phyloP scores from a whole-genome alignment of 2,113 vertebrate species.

The Chascanopsetta lugubris region DNA sequence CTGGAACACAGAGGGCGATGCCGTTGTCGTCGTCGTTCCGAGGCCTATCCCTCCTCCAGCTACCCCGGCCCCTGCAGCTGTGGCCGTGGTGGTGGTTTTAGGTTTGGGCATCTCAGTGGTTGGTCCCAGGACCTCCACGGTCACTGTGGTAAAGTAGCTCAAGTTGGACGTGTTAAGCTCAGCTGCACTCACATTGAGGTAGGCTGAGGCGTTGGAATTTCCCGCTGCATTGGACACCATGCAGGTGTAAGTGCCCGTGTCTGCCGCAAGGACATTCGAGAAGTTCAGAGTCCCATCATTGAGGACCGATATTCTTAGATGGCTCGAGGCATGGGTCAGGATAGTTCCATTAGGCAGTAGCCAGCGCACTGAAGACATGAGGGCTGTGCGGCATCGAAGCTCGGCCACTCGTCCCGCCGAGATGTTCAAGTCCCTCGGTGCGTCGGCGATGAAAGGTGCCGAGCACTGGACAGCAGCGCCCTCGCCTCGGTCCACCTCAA shows the following conservation, averaged over 20 bases:
- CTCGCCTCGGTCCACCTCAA: conserved; percentile 93
- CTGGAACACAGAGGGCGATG: conserved; percentile 91
- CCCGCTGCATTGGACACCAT: conserved; percentile 98
- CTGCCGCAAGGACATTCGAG: conserved; percentile 89
- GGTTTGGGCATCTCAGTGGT: conserved; percentile 90
- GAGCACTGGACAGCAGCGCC: conserved; percentile 91
- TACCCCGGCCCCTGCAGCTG: conserved; percentile 57
- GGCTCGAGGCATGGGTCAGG: conserved; percentile 92
- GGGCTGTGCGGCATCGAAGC: conserved; percentile 90
- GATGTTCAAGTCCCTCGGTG: conserved; percentile 94
- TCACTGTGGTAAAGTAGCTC: conserved; percentile 98
- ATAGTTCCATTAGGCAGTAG: conserved; percentile 93
- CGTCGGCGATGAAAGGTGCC: conserved; percentile 94
- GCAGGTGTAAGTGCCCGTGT: conserved; percentile 96
- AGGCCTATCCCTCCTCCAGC: conserved; percentile 63
- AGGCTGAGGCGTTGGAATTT: conserved; percentile 96
- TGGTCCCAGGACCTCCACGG: conserved; percentile 91
- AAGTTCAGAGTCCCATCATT: conserved; percentile 97
- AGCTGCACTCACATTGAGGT: conserved; percentile 95
- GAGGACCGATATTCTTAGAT: conserved; percentile 90
- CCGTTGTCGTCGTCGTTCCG: conserved; percentile 82
- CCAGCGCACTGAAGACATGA: conserved; percentile 96
- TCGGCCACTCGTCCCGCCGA: conserved; percentile 94
- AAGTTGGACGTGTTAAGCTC: conserved; percentile 98
- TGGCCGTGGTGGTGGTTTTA: conserved; percentile 87